Evolutionary conservation across 2,113 vertebrate species (phyloP), one percentile per base, ranked within the genome.

Genomic region (Sphaerodactylus townsendi): DNA sequence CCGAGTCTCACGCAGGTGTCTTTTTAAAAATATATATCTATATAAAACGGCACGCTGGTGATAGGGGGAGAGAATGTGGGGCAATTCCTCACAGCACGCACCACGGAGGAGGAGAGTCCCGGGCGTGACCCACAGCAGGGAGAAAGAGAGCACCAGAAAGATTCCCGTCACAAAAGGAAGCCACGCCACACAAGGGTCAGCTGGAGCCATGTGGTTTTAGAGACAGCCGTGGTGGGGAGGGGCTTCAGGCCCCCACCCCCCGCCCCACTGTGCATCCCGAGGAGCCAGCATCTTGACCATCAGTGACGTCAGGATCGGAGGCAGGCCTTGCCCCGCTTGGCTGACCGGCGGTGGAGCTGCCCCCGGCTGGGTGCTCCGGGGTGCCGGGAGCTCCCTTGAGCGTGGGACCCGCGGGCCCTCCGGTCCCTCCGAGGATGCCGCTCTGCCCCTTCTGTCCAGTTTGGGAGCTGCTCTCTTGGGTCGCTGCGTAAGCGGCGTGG

Each of bases 201-300:
- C 35, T 53, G 19, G 39, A 44, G 50, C 28, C 33, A 2, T 25
- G 37, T 3, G 17, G 46, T 77, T 21, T 62, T 2, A 1, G 19
- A 1, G 21, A 11, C 6, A 10, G 48, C 1, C 1, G 33, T 5
- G 39, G 56, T 5, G 46, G 19, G 53, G 59, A 30, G 9, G 19
- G 73, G 17, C 15, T 2, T 77, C 73, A 77, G 25, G 79, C 73
- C 39, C 80, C 82, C 25, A 6, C 75, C 73, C 83, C 87, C 46
- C 85, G 76, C 37, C 81, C 90, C 86, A 85, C 88, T 37, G 91
- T 88, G 89, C 90, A 81, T 66, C 71, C 73, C 10, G 84, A 90
- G 86, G 89, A 11, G 30, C 68, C 19, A 35, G 90, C 85, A 8
- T 59, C 79, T 25, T 17, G 21, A 17, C 46, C 30, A 35, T 64